A percentile compares a stretch with the other conserved stretches of the same genome.
Evolutionary conservation across 1,140 invertebrate genomes (phyloP).

Genomic region (Drosophila asahinai): DNA sequence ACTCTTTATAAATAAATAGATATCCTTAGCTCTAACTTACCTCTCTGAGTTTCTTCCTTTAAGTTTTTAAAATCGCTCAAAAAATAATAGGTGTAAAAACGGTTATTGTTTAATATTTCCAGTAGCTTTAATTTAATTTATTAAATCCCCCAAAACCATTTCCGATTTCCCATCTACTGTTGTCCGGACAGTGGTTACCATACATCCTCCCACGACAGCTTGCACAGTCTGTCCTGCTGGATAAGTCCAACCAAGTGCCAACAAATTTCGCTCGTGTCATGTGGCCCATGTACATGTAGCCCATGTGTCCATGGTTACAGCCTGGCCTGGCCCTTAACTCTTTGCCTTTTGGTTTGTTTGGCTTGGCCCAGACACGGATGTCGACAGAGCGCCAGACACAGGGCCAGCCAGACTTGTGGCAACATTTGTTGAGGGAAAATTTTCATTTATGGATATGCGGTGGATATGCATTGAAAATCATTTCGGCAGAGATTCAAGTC

Average conservation of each 20-base stretch:
- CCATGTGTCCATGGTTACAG: slow-evolving; percentile 28
- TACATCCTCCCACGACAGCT: slow-evolving; percentile 19
- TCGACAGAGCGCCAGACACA: slow-evolving; percentile 5
- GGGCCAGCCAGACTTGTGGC: slow-evolving; percentile 32
- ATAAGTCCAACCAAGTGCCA: slow-evolving; percentile 60
- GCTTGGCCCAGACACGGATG: slow-evolving; percentile 13
- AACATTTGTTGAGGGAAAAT: slow-evolving; percentile 46
- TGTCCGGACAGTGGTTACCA: slow-evolving; percentile 15
- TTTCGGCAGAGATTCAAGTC: slow-evolving; percentile 36
- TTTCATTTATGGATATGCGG: slow-evolving; percentile 54
- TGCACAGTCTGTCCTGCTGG: slow-evolving; percentile 32
- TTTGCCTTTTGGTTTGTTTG: slow-evolving; percentile 20
- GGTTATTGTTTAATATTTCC: background rate
- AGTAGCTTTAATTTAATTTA: slow-evolving; percentile 23
- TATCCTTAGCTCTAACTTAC: background rate
- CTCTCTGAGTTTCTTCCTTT: too few relatives aligned
- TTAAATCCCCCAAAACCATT: background rate
- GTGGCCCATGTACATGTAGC: slow-evolving; percentile 24
- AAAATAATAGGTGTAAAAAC: too few relatives aligned
- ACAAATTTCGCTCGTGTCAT: slow-evolving; percentile 50
- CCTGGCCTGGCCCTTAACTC: slow-evolving; percentile 45
- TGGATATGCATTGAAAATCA: slow-evolving; percentile 19
- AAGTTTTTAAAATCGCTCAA: background rate
- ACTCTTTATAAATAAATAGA: background rate
- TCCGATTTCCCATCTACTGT: slow-evolving; percentile 17